Evolutionary conservation across 2,888 invertebrate species (phyloP), one percentile per base, ranked within the genome.

Genomic region (Ornithoptera alexandrae): DNA sequence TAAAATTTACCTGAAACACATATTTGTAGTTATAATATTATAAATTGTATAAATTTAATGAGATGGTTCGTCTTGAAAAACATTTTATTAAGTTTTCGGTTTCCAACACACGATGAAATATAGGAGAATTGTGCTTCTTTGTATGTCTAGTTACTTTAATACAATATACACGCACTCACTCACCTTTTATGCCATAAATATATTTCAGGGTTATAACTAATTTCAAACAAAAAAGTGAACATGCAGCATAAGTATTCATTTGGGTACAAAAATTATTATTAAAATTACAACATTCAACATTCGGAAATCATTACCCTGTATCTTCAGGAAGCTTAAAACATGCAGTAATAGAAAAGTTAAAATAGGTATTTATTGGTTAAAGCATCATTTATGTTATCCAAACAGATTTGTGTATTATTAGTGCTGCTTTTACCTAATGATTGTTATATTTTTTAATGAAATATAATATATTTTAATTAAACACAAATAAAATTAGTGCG

Each of bases 1-100:
- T 88, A 68, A 88, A 88, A 75, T 92, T 92, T 2, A 89, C 91
- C 92, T 93, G 89, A 79, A 90, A 58, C 12, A 58, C 22, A 58
- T 12, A 85, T 71, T 66, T 57, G 18, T 15, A 1, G 56, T 46
- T 50, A 46, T 22, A 18, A 22, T 22, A 63, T 10, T 62, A 50
- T 62, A 56, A 56, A n/a, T 10, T 18, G 50, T 53, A 15, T 46
- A 15, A 46, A 46, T 4, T 46, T 15, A 46, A 46, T 46, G 1
- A 46, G 15, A 46, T 17, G 46, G 46, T 46, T 30, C 30, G 2
- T 15, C 3, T 15, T 4, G 15, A 46, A 46, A 15, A 46, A 10
- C 15, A 46, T 15, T 46, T 12, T 15, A 46, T 46, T 46, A 15
- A 15, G 46, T 53, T 53, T 50, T 53, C 6, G 2, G n/a, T 53